A percentile compares a stretch with the other conserved stretches of the same genome.
phyloP scores from a whole-genome alignment of 2,797 vertebrate genomes.

The Enteromius argenteus region DNA sequence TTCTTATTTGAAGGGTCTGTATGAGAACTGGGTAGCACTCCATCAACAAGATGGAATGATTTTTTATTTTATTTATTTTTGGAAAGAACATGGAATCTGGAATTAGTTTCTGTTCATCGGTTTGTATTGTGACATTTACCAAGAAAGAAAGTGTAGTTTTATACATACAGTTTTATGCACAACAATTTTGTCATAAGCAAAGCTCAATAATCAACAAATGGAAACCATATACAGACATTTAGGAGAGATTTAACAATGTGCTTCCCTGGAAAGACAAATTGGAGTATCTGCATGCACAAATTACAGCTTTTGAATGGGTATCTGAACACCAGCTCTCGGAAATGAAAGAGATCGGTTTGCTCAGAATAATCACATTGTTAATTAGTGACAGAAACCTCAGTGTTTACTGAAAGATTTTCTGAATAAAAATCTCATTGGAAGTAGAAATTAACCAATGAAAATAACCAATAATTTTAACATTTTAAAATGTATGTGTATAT shows the following conservation, averaged over 20 bases:
- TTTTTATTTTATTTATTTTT: neutral
- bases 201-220: constrained; percentile 14
- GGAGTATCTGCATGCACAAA: neutral
- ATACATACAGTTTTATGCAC: neutral
- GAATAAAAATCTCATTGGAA: neutral
- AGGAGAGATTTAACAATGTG: neutral
- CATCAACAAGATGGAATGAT: neutral
- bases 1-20: constrained; percentile 23
- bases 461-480: neutral
- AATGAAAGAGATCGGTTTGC: neutral
- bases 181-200: neutral
- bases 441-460: neutral
- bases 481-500: neutral
- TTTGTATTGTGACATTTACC: constrained; percentile 10
- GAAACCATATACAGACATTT: neutral
- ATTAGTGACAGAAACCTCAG: neutral
- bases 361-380: neutral
- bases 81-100: neutral
- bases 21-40: neutral
- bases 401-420: neutral
- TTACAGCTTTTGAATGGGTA: constrained; percentile 7
- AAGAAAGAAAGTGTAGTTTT: neutral
- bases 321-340: neutral
- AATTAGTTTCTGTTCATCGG: constrained; percentile 13
- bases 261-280: neutral